phyloP scores from a whole-genome alignment of 2,888 invertebrate species.

The Tillus elongatus region DNA sequence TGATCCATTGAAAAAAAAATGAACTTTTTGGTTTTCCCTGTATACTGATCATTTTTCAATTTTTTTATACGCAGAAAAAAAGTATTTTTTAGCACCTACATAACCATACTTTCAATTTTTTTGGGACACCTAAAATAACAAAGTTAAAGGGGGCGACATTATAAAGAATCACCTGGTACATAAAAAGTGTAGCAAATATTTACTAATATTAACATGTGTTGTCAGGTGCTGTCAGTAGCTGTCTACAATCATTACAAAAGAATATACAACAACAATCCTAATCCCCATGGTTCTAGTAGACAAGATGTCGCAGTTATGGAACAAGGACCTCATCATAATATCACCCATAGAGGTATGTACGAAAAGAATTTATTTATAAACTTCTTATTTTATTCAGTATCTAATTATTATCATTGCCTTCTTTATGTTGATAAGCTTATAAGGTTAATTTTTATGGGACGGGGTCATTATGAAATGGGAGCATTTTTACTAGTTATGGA shows the following conservation, averaged over 20 bases:
- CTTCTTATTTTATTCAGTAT: conserved; percentile 4
- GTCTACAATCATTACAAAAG: conserved; percentile 99
- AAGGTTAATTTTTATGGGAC: too few species aligned
- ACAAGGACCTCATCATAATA: conserved; percentile 58
- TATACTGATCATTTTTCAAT: too few species aligned
- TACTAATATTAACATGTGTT: conserved; percentile 6
- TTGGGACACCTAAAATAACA: too few species aligned
- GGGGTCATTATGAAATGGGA: too few species aligned
- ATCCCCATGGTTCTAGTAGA: conserved; percentile 38
- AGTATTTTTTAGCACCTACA: too few species aligned
- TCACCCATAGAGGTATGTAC: conserved; percentile 60
- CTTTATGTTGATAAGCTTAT: conserved; percentile 6
- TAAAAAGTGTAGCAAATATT: background rate
- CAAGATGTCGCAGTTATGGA: conserved; percentile 50
- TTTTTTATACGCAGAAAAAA: too few species aligned
- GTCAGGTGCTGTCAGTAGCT: conserved; percentile 80
- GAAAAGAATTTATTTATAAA: background rate
- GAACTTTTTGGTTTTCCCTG: too few species aligned
- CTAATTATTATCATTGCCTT: conserved; percentile 7
- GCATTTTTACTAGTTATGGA: too few species aligned
- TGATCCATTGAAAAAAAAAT: too few species aligned
- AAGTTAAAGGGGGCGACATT: too few species aligned
- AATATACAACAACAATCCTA: conserved; percentile 85
- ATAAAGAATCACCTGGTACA: too few species aligned
- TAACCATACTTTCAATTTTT: too few species aligned